Evolutionary conservation across 1,140 invertebrate species (phyloP), one percentile per base, ranked within the genome.

Genomic region (Aleiodes sp.): DNA sequence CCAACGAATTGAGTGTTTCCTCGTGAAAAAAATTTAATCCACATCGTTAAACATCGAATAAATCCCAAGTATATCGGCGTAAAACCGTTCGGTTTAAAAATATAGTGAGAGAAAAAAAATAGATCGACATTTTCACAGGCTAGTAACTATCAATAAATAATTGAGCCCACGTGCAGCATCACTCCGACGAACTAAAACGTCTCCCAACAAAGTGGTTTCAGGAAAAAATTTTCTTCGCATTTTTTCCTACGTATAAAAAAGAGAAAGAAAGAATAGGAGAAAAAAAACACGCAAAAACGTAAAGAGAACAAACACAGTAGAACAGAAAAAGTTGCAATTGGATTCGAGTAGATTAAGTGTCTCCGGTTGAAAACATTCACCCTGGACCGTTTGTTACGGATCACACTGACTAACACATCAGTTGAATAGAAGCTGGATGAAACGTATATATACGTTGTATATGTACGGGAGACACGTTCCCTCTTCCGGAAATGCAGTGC

Each of bases 401-500:
- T 52, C 46, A 52, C 46, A 24, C 21, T 12, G 46, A 52, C 46
- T 16, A 52, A 52, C 46, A 24, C 46, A 52, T 24, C 16, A 16
- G 10, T 4, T 24, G 46, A 52, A 24, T 24, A 12, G 46, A 12
- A 4, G 7, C 19, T 52, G 39, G 7, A 43, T 43, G 39, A 52
- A n/a, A n/a, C n/a, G n/a, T n/a, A n/a, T n/a, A n/a, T 52, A 52
- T 26, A 10, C 12, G 12, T 29, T 19, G 9, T 28, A 16, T 33
- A 31, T 31, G 31, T 12, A 21, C 26, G 46, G 29, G 46, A 57
- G 33, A 57, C 41, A 29, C 29, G 29, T 57, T 67, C 52, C 21
- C 35, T 61, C 66, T 61, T 61, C 67, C 67, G 59, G 67, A 69
- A 69, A 69, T 60, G 24, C 26, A 63, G 59, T 61, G 67, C 67